A percentile compares a stretch with the other conserved stretches of the same genome.
Conservation (phyloP, 2,888 invertebrate genomes). For the Ophion slaviceki region DNA sequence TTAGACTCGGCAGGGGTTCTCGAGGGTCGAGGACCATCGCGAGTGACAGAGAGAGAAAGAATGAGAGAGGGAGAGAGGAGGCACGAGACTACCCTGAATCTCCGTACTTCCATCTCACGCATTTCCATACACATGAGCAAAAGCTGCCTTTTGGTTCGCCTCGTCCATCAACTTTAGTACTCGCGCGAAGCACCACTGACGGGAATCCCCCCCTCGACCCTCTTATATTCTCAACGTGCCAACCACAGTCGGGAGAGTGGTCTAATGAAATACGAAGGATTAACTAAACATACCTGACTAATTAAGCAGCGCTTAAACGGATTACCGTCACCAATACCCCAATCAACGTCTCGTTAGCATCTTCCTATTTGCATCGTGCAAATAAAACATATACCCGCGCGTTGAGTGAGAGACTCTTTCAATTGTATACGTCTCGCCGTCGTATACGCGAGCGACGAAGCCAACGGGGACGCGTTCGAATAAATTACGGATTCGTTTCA, state of each 20-base stretch:
- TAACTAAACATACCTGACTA: constrained; percentile 80
- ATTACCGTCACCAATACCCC: constrained; percentile 81
- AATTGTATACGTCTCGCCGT: constrained; percentile 32
- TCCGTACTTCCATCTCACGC: background rate
- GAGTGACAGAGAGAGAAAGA: background rate
- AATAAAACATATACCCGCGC: constrained; percentile 57
- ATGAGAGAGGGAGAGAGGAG: background rate
- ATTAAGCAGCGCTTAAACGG: constrained; percentile 80
- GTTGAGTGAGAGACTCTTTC: constrained; percentile 35
- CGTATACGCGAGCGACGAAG: constrained; percentile 5
- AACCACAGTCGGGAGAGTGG: constrained; percentile 55
- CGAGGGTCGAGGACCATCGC: constrained; percentile 53
- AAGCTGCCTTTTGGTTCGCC: constrained; percentile 39
- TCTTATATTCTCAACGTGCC: constrained; percentile 31
- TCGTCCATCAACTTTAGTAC: constrained; percentile 33
- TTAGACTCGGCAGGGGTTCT: constrained; percentile 72
- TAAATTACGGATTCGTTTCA: constrained; percentile 60
- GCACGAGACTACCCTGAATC: background rate
- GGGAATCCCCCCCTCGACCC: constrained; percentile 68
- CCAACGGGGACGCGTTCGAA: constrained; percentile 38
- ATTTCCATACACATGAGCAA: constrained; percentile 3
- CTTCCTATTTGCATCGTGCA: constrained; percentile 76
- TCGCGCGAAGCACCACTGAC: constrained; percentile 65
- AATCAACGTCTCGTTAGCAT: constrained; percentile 80
- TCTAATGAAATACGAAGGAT: constrained; percentile 79